Conservation (phyloP, 1,140 invertebrate species). For the Lysiphlebus fabarum region DNA sequence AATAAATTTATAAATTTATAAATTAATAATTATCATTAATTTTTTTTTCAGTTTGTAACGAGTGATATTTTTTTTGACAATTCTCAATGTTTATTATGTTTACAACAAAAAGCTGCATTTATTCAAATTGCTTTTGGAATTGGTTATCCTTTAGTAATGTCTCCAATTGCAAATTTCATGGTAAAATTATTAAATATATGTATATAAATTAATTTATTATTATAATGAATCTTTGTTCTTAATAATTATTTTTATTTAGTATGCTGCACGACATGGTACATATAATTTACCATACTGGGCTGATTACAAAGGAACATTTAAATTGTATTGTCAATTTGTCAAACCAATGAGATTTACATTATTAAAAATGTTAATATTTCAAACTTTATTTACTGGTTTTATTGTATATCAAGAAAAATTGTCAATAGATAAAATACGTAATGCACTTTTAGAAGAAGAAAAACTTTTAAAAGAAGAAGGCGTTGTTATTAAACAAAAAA, state of each 20-base stretch:
- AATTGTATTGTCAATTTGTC: slow-evolving; percentile 42
- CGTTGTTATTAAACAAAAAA: neutral
- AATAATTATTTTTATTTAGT: slow-evolving; percentile 44
- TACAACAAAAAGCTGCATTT: slow-evolving; percentile 47
- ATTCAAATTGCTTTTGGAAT: slow-evolving; percentile 43
- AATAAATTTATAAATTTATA: neutral
- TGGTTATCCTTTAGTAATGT: slow-evolving; percentile 52
- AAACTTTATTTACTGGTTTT: slow-evolving; percentile 38
- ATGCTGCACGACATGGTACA: slow-evolving; percentile 48
- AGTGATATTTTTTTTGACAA: slow-evolving; percentile 48
- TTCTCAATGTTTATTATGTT: slow-evolving; percentile 51
- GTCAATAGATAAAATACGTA: neutral
- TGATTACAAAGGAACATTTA: slow-evolving; percentile 44
- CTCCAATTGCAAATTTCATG: slow-evolving; percentile 48
- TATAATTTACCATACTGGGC: slow-evolving; percentile 47
- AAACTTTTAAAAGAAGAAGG: neutral
- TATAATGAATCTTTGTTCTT: slow-evolving; percentile 7
- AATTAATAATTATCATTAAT: neutral
- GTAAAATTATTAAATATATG: slow-evolving; percentile 39
- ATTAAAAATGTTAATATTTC: slow-evolving; percentile 27
- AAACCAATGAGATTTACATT: slow-evolving; percentile 40
- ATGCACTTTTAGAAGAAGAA: neutral
- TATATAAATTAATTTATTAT: neutral
- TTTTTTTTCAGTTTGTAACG: slow-evolving; percentile 47
- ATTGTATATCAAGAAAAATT: slow-evolving; percentile 48